Evolutionary conservation across 2,113 vertebrate genomes (phyloP).

Genomic region (Microcebus ravelobensis): DNA sequence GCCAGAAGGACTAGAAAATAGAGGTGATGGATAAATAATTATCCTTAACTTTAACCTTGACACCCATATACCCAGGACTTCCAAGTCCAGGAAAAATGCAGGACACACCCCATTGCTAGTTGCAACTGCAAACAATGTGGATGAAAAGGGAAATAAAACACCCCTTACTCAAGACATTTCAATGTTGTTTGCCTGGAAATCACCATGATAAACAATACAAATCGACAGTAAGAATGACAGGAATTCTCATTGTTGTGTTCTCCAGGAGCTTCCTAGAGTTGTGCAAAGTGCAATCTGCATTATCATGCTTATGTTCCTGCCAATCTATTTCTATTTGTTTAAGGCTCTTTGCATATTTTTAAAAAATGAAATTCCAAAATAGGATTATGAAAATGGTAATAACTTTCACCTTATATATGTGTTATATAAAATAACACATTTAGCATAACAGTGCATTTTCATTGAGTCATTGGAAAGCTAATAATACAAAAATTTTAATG

Average conservation of each 20-base stretch:
- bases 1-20: neutral
- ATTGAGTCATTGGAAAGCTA: neutral
- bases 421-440: neutral
- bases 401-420: neutral
- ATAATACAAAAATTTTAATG: neutral
- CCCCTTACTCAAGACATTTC: neutral
- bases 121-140: neutral
- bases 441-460: neutral
- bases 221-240: neutral
- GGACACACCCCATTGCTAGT: neutral
- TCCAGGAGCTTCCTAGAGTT: neutral
- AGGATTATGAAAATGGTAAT: neutral
- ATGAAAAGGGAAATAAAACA: neutral
- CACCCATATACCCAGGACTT: neutral
- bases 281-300: neutral
- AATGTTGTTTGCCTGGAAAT: neutral
- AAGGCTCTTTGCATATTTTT: neutral
- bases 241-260: fast-evolving
- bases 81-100: neutral
- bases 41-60: neutral
- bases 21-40: neutral
- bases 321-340: neutral
- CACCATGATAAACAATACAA: neutral
- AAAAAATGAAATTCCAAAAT: constrained; percentile 2
- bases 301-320: neutral